phyloP scores from a whole-genome alignment of 2,797 vertebrate genomes.

The Scolopax rusticola region DNA sequence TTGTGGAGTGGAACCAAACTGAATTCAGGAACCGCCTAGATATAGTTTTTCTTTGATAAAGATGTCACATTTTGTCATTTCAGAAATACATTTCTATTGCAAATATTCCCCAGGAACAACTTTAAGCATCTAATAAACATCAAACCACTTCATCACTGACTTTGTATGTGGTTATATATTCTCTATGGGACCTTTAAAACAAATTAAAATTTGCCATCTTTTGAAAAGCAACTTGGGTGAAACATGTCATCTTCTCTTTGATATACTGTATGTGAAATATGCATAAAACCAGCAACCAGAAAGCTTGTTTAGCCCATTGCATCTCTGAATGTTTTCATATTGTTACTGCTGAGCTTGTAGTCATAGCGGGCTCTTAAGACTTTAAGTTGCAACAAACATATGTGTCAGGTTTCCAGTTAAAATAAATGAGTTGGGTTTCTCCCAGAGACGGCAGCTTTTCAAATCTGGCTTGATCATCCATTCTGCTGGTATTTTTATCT shows the following conservation, averaged over 20 bases:
- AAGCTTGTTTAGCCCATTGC: not conserved
- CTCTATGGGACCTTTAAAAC: not conserved
- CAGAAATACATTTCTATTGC: constrained; percentile 54
- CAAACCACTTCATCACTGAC: constrained; percentile 25
- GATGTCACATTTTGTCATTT: constrained; percentile 28
- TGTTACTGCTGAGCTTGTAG: not conserved
- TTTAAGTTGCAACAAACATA: not conserved
- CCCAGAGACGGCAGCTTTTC: constrained; percentile 7
- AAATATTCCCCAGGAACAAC: constrained; percentile 43
- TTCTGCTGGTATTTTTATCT: constrained; percentile 53
- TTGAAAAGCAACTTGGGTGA: constrained; percentile 27
- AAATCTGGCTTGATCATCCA: constrained; percentile 9
- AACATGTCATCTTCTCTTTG: not conserved
- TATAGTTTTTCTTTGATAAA: constrained; percentile 33
- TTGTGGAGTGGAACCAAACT: not conserved
- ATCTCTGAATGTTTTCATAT: not conserved
- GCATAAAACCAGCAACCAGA: not conserved
- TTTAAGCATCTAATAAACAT: constrained; percentile 42
- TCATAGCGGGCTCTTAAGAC: not conserved
- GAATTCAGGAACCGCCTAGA: not conserved
- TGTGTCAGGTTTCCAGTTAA: not conserved
- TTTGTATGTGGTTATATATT: constrained; percentile 39
- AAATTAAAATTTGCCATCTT: constrained; percentile 47
- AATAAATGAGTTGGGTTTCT: not conserved
- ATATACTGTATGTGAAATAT: not conserved